Conservation (phyloP, 1,140 invertebrate genomes). For the Bombus confusus region DNA sequence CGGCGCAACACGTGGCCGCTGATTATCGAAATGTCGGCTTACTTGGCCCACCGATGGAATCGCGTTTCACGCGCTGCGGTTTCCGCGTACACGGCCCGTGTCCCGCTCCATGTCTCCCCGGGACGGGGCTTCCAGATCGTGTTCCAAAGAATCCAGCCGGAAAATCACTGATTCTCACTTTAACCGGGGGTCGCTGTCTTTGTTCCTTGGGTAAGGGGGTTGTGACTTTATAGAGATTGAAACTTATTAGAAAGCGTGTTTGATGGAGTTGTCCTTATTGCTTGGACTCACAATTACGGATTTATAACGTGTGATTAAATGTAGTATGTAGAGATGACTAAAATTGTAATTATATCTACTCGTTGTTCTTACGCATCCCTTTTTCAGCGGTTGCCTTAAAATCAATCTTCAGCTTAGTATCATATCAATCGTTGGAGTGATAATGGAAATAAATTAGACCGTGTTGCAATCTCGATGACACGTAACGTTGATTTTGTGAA, state of each 20-base stretch:
- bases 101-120: not conserved
- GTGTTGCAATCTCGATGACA: no score
- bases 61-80: slow-evolving; percentile 43
- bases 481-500: no score
- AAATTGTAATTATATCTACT: no score
- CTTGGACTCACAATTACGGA: no score
- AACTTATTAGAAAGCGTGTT: not conserved
- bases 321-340: no score
- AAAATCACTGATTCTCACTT: not conserved
- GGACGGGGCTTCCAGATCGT: not conserved
- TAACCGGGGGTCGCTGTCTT: not conserved
- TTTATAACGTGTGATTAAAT: no score
- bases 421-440: no score
- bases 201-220: not conserved
- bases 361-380: no score
- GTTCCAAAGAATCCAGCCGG: slow-evolving; percentile 8
- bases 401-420: no score
- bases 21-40: slow-evolving; percentile 67
- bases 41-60: slow-evolving; percentile 50
- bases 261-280: no score
- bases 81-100: slow-evolving; percentile 15
- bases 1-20: slow-evolving; percentile 68
- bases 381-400: no score
- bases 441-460: no score
- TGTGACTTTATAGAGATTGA: not conserved